Evolutionary conservation across 2,888 invertebrate genomes (phyloP).

Genomic region (Cephus pygmeus): DNA sequence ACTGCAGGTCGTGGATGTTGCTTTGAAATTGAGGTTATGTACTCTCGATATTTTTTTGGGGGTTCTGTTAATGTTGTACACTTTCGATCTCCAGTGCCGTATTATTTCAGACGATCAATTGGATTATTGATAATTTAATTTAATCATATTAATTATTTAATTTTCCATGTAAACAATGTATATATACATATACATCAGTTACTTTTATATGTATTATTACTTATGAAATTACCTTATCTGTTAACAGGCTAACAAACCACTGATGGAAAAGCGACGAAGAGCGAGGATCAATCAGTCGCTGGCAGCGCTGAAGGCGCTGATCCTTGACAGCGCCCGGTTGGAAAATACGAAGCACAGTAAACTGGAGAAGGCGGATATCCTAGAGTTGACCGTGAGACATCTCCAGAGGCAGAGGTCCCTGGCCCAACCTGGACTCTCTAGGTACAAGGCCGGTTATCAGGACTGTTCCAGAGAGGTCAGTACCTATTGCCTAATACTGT

Average conservation of each 20-base stretch:
- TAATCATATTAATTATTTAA: not conserved
- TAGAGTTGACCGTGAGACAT: slow-evolving; percentile 85
- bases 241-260: slow-evolving; percentile 78
- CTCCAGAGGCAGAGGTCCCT: slow-evolving; percentile 80
- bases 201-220: not conserved
- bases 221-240: slow-evolving; percentile 19
- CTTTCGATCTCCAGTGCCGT: not conserved
- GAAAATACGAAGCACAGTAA: slow-evolving; percentile 82
- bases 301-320: slow-evolving; percentile 78
- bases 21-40: not conserved
- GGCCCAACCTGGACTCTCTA: slow-evolving; percentile 72
- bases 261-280: slow-evolving; percentile 81
- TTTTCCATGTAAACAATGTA: not conserved
- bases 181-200: not conserved
- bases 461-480: slow-evolving; percentile 76
- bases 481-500: not conserved
- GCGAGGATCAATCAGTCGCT: slow-evolving; percentile 81
- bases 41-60: not conserved
- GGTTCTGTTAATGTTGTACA: not conserved
- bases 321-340: slow-evolving; percentile 76
- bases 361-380: slow-evolving; percentile 86
- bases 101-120: not conserved
- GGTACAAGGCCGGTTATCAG: slow-evolving; percentile 75
- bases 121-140: not conserved
- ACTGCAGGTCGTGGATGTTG: not conserved